phyloP scores from a whole-genome alignment of 2,113 vertebrate genomes.

The Tachysurus fulvidraco region DNA sequence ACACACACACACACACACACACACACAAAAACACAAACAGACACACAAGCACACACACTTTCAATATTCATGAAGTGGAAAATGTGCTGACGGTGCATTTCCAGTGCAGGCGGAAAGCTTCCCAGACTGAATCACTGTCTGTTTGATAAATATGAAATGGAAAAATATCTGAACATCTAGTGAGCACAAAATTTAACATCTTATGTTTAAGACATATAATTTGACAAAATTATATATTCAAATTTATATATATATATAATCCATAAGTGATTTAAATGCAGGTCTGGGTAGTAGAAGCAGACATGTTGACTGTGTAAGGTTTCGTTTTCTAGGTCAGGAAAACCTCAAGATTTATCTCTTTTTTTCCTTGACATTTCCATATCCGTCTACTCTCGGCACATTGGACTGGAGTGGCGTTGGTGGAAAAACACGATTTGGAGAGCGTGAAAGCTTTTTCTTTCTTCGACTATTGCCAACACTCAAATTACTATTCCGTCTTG shows the following conservation, averaged over 20 bases:
- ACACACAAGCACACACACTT: neutral
- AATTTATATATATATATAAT: neutral
- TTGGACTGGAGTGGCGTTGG: neutral
- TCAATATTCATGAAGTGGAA: constrained; percentile 3
- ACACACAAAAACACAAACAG: neutral
- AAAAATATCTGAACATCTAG: neutral
- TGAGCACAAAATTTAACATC: neutral
- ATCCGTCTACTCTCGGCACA: neutral
- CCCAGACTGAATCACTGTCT: neutral
- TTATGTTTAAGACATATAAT: neutral
- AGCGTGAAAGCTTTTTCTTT: constrained; percentile 24
- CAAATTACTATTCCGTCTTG: constrained; percentile 27
- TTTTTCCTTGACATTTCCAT: constrained; percentile 34
- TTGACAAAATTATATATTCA: neutral
- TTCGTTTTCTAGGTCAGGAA: neutral
- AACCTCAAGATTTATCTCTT: neutral
- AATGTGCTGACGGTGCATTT: constrained; percentile 4
- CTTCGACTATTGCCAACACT: constrained; percentile 12
- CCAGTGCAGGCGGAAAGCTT: neutral
- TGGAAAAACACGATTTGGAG: constrained; percentile 18
- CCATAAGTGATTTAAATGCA: neutral
- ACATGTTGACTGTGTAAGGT: neutral
- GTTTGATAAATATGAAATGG: neutral
- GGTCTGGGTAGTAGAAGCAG: neutral
- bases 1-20: neutral